Conservation (phyloP, 2,113 vertebrate genomes). For the Vombatus ursinus region DNA sequence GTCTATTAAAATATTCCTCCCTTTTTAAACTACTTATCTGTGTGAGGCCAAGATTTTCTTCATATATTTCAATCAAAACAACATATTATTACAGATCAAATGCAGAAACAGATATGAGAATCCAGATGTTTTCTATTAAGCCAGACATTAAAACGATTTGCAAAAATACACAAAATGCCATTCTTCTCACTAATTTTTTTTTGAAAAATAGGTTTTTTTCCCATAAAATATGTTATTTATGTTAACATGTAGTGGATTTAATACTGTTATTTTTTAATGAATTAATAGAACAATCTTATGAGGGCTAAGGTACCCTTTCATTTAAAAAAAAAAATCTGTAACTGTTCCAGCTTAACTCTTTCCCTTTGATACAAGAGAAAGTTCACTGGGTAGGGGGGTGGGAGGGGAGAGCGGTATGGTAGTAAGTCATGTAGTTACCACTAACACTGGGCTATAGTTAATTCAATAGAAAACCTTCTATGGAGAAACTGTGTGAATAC, state of each 20-base stretch:
- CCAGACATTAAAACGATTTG: not conserved
- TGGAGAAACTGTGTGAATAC: not conserved
- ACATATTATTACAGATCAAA: not conserved
- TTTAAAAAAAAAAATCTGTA: not conserved
- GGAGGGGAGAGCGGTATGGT: too few species aligned
- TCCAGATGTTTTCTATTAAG: not conserved
- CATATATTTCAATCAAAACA: not conserved
- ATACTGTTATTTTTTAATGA: not conserved
- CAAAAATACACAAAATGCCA: not conserved
- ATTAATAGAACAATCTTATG: not conserved
- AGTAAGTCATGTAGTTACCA: not conserved
- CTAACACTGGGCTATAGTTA: not conserved
- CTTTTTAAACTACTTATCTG: not conserved
- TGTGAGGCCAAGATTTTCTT: not conserved
- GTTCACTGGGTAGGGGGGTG: too few species aligned
- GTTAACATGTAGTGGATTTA: not conserved
- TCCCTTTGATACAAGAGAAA: not conserved
- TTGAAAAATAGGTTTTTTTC: not conserved
- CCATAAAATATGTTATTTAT: not conserved
- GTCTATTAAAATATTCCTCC: not conserved
- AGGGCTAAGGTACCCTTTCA: not conserved
- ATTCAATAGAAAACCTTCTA: not conserved
- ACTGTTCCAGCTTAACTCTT: not conserved
- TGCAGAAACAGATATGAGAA: not conserved
- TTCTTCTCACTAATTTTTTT: not conserved